A percentile compares a stretch with the other conserved stretches of the same genome.
Evolutionary conservation across 2,888 invertebrate genomes (phyloP).

Genomic region (Microplitis deprimator): DNA sequence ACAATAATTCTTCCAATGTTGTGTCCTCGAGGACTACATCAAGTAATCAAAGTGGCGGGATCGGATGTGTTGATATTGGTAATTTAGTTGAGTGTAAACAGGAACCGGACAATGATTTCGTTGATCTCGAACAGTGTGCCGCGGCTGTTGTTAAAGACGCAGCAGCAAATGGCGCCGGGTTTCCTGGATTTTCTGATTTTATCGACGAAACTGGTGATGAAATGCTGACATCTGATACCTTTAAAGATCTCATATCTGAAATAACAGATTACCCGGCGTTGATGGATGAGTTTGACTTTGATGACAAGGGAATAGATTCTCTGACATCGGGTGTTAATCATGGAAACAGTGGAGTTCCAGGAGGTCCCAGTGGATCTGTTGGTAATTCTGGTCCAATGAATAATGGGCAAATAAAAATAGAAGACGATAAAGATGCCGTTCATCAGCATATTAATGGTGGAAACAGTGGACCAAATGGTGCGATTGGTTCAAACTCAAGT

Average conservation of each 20-base stretch:
- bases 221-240: conserved; percentile 81
- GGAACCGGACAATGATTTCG: conserved; percentile 88
- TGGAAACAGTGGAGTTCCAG: conserved; percentile 35
- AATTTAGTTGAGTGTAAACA: conserved; percentile 87
- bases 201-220: conserved; percentile 88
- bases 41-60: conserved; percentile 60
- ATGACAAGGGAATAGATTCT: conserved; percentile 73
- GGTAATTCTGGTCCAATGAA: conserved; percentile 56
- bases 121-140: conserved; percentile 88
- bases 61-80: conserved; percentile 74
- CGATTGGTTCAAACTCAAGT: conserved; percentile 64
- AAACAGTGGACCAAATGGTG: conserved; percentile 56
- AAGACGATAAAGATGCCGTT: conserved; percentile 67
- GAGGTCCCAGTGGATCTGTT: conserved; percentile 43
- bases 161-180: conserved; percentile 80
- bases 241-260: conserved; percentile 90
- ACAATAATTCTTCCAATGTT: conserved; percentile 66
- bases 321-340: conserved; percentile 43
- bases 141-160: conserved; percentile 89
- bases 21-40: conserved; percentile 55
- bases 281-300: conserved; percentile 86
- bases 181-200: conserved; percentile 85
- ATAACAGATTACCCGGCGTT: conserved; percentile 88
- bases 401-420: conserved; percentile 68
- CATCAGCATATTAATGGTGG: conserved; percentile 61